phyloP scores from a whole-genome alignment of 2,888 invertebrate species.

The Phrixothrix hirtus region DNA sequence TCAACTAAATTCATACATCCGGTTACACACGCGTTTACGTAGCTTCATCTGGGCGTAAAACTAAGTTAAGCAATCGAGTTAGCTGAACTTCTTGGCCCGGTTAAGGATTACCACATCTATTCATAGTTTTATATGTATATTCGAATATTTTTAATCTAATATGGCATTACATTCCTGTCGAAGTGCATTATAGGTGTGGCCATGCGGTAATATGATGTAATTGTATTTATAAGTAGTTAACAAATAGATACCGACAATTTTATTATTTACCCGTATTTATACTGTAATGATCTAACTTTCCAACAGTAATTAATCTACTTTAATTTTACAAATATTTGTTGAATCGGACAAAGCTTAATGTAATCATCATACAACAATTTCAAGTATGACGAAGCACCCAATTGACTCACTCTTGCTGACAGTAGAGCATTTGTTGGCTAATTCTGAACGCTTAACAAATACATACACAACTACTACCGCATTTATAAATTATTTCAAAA shows the following conservation, averaged over 20 bases:
- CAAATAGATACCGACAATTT: conserved; percentile 9
- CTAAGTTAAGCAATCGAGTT: conserved; percentile 22
- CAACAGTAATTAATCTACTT: no score
- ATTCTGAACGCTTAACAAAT: no score
- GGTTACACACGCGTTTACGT: conserved; percentile 18
- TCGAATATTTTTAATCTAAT: conserved; percentile 29
- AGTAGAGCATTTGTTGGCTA: no score
- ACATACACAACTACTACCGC: no score
- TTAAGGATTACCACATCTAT: conserved; percentile 30
- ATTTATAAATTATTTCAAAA: no score
- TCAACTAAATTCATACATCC: conserved; percentile 26
- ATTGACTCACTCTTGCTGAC: no score
- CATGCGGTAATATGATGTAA: conserved; percentile 21
- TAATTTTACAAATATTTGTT: no score
- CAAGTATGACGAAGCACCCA: no score
- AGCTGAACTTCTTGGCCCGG: conserved; percentile 24
- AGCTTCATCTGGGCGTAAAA: conserved; percentile 24
- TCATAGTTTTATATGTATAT: conserved; percentile 18
- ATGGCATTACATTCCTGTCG: conserved; percentile 32
- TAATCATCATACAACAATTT: no score
- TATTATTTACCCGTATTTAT: no score
- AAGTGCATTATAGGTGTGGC: conserved; percentile 33
- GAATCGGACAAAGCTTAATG: no score
- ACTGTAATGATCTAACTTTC: no score
- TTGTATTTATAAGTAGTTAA: conserved; percentile 22